Evolutionary conservation across 1,140 invertebrate species (phyloP).

Genomic region (Diprion similis): DNA sequence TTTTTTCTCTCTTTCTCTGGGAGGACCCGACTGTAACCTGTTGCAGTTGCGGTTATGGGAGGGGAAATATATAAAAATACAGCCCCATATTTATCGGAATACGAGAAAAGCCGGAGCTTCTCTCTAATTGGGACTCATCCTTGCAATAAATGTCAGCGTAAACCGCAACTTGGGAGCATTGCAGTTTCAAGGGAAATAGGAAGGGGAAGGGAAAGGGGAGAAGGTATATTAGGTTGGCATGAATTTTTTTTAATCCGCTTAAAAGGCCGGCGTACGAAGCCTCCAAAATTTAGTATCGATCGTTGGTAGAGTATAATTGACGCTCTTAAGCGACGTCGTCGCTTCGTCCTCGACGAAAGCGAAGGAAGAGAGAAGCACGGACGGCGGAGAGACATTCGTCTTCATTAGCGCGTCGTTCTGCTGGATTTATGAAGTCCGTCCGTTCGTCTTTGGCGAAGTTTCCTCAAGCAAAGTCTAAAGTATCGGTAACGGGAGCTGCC

Average conservation of each 20-base stretch:
- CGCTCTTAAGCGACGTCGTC: too few species aligned
- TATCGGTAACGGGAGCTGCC: too few species aligned
- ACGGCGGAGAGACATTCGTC: conserved; percentile 1
- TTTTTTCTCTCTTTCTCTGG: too few species aligned
- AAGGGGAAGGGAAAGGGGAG: too few species aligned
- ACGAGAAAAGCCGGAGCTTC: background rate
- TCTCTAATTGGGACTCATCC: conserved; percentile 7
- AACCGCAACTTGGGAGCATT: too few species aligned
- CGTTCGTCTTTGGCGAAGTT: background rate
- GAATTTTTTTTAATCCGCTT: too few species aligned
- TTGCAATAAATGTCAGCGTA: background rate
- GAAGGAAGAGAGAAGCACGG: background rate
- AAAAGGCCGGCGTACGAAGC: background rate
- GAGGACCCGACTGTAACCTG: too few species aligned
- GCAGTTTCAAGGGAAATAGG: too few species aligned
- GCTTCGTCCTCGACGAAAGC: too few species aligned
- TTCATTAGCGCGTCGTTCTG: conserved; percentile 7
- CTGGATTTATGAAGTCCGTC: conserved; percentile 7
- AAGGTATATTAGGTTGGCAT: too few species aligned
- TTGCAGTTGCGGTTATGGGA: background rate
- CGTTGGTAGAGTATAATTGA: background rate
- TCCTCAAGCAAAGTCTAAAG: background rate
- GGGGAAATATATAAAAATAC: background rate
- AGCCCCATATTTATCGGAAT: background rate
- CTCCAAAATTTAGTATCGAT: background rate